Base-by-base conservation (phyloP, 2,888 invertebrate species). In the Netelia fuscicornis region DNA sequence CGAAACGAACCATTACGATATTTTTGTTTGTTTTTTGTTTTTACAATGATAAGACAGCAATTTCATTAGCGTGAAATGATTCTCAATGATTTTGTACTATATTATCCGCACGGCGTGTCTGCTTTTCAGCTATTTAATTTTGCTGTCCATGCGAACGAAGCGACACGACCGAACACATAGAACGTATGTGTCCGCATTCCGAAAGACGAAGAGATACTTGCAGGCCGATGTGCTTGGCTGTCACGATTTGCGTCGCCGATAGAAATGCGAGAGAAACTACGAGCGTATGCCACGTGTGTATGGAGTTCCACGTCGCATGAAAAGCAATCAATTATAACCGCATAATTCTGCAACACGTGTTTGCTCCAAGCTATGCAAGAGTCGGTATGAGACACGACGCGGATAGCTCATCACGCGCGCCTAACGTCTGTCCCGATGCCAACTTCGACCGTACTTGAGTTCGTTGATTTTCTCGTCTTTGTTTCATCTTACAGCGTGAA, bases 331-430 rank as follows among this genome's bases (percentile, higher is more conserved):
- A 82, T 85, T 85, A 83, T 85, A 83, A 83, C 67, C 67, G 67
- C 85, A 85, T 85, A 85, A 85, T 85, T 85, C 76, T 72, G 76
- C 65, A 83, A 85, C 82, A 80, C 76, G 85, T 81, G 85, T 80
- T 76, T 64, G 74, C 67, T 25, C 25, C 10, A 74, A 72, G 82
- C 67, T 84, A 42, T 72, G 67, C 65, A 54, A 82, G 42, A 48
- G 65, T 54, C 72, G 65, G 76, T 37, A 75, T 54, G 80, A 72
- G 68, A 85, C 76, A 77, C 79, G 62, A 67, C 75, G 71, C 52
- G 79, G 83, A 80, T 83, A 76, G 80, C 85, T 85, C 79, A 83
- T 85, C 84, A 48, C 80, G 48, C n/a, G 77, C 52, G 23, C 58
- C 44, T 25, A 48, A 44, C 54, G 60, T 76, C 84, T 81, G 82